Conservation (phyloP, 2,888 invertebrate species). For the Ormyrus rosae region DNA sequence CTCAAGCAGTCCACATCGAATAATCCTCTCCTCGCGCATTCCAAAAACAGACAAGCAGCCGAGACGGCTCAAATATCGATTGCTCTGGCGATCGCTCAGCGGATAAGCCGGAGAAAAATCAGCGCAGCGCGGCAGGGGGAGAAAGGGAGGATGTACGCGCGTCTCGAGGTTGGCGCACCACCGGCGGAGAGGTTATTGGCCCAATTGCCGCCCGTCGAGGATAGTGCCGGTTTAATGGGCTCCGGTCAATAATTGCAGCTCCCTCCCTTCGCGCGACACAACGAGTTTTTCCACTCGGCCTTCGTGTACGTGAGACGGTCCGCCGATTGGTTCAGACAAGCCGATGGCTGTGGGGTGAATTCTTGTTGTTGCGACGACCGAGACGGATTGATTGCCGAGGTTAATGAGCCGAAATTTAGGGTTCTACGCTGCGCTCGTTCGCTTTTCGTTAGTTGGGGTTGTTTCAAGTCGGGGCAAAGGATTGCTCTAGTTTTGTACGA, state of each 20-base stretch:
- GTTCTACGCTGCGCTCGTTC: too few species aligned
- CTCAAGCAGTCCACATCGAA: too few species aligned
- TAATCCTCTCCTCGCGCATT: too few species aligned
- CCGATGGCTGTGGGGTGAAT: too few species aligned
- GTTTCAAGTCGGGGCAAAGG: too few species aligned
- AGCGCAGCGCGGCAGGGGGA: not conserved
- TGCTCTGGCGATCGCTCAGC: slow-evolving; percentile 1
- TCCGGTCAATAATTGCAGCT: slow-evolving; percentile 26
- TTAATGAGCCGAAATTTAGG: too few species aligned
- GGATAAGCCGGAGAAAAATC: slow-evolving; percentile 32
- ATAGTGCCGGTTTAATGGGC: slow-evolving; percentile 1
- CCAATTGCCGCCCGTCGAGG: slow-evolving; percentile 15
- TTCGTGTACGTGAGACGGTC: not conserved
- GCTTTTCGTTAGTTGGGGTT: too few species aligned
- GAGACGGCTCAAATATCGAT: not conserved
- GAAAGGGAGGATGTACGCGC: not conserved
- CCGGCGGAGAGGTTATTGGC: slow-evolving; percentile 25
- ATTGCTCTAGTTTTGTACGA: too few species aligned
- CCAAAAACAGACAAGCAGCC: not conserved
- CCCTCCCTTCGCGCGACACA: slow-evolving; percentile 1
- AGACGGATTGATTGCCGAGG: too few species aligned
- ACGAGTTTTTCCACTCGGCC: slow-evolving; percentile 15
- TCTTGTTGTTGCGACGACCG: too few species aligned
- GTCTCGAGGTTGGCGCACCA: slow-evolving; percentile 3
- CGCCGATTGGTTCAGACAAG: too few species aligned